Conservation (phyloP, 2,888 invertebrate species). For the Macrophya annulata region DNA sequence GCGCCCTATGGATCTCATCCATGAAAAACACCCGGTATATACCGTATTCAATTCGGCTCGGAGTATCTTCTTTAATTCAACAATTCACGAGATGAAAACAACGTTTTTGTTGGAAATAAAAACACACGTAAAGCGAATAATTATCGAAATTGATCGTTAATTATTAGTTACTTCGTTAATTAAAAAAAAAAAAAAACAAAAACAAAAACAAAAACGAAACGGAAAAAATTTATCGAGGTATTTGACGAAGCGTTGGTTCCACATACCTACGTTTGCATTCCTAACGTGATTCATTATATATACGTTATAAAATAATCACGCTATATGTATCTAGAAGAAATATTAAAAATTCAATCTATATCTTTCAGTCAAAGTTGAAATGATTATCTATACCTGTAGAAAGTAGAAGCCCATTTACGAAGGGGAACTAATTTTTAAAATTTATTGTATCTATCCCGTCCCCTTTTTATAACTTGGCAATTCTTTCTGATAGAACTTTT, state of each 20-base stretch:
- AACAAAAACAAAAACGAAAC: no score
- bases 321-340: not conserved
- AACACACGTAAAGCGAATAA: no score
- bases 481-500: not conserved
- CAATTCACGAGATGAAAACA: no score
- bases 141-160: no score
- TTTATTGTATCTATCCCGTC: not conserved
- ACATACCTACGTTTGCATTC: no score
- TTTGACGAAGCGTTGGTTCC: not conserved
- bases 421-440: not conserved
- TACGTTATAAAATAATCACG: not conserved
- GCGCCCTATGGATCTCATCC: no score
- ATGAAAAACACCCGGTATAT: no score
- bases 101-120: no score
- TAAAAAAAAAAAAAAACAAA: no score
- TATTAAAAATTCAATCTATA: not conserved
- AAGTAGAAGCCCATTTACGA: not conserved
- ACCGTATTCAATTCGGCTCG: no score
- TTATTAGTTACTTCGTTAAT: no score
- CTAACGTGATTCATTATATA: not conserved
- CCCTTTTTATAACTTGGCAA: not conserved
- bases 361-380: not conserved
- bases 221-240: not conserved
- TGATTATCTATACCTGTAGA: not conserved
- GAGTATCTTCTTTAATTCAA: no score